Percentiles rank a stretch among this genome's conserved stretches.
Conservation (phyloP, 2,888 invertebrate species). For the Agrotis puta region DNA sequence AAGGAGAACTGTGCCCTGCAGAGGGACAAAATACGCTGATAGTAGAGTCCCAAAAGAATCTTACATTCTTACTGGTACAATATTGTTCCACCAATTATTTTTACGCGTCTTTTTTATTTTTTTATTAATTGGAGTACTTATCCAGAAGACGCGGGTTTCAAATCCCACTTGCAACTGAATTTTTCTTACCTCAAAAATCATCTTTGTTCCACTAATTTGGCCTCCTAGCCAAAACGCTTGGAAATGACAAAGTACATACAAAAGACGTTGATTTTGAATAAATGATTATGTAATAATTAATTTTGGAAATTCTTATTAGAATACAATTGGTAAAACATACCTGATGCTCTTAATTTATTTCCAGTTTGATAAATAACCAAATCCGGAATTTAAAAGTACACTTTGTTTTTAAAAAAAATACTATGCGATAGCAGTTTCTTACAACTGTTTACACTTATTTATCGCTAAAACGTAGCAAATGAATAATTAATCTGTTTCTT, state of each 20-base stretch:
- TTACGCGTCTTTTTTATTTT: no score
- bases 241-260: background rate
- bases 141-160: no score
- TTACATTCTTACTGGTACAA: no score
- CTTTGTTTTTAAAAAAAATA: background rate
- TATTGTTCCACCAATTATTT: no score
- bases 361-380: background rate
- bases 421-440: background rate
- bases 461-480: constrained; percentile 15
- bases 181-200: no score
- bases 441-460: constrained; percentile 36
- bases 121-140: no score
- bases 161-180: no score
- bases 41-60: background rate
- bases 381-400: constrained; percentile 9
- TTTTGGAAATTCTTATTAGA: background rate
- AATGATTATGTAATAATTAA: background rate
- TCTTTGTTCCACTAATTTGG: background rate
- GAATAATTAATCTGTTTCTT: constrained; percentile 39
- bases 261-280: background rate
- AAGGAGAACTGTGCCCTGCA: no score
- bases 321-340: constrained; percentile 12
- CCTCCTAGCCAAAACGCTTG: background rate
- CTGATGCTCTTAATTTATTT: background rate
- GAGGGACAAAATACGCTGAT: no score